Percentiles rank a stretch among this genome's conserved stretches.
These are phyloP conservation scores for Phrynocephalus versicolor DNA, from an alignment of 2,113 vertebrate species.

Conservation along the genomic window DNA sequence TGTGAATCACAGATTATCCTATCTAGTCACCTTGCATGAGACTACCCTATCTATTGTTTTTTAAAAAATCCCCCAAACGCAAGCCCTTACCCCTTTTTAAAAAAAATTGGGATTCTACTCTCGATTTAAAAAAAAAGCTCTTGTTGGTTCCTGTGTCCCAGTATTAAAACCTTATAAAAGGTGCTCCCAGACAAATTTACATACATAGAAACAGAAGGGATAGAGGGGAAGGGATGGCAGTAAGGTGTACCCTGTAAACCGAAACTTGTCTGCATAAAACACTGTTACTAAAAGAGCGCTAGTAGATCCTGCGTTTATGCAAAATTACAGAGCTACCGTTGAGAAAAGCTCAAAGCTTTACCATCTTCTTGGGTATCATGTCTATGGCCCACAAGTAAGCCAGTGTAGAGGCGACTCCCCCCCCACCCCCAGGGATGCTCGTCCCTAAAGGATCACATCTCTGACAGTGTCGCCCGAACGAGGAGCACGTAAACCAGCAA, in stretches of 20 bases:
- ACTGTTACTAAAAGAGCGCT: neutral
- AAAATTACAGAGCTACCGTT: too few species aligned
- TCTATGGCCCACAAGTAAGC: too few species aligned
- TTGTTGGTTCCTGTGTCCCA: neutral
- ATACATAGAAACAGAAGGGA: neutral
- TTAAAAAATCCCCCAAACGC: neutral
- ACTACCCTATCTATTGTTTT: too few species aligned
- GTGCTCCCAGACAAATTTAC: neutral
- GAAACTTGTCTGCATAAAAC: slow-evolving; percentile 8
- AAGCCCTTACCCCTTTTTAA: neutral
- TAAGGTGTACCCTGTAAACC: slow-evolving; percentile 26
- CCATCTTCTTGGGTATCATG: too few species aligned
- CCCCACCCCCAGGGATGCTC: neutral
- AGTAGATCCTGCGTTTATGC: neutral
- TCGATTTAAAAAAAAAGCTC: too few species aligned
- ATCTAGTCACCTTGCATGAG: neutral
- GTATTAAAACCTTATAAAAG: neutral
- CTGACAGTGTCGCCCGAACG: neutral
- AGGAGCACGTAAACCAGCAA: neutral
- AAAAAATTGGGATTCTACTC: neutral
- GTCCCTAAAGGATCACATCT: neutral
- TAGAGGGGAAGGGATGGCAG: neutral
- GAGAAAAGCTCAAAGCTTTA: neutral
- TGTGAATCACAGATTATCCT: neutral
- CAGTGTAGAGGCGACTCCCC: neutral